Percentiles rank a stretch among this genome's conserved stretches.
Conservation (phyloP, 1,140 invertebrate species). For the Drosophila mojavensis region DNA sequence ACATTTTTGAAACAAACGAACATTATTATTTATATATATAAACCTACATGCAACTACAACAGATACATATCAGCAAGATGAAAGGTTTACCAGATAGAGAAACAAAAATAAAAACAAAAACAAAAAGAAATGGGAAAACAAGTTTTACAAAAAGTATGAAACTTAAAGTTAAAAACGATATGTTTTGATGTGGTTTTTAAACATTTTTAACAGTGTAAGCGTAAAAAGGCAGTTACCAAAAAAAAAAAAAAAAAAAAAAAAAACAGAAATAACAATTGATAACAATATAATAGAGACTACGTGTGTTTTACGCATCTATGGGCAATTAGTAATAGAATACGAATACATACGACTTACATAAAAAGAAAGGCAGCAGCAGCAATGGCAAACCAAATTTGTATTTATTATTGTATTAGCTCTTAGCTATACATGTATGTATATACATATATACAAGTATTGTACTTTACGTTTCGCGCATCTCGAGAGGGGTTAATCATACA, state of each 20-base stretch:
- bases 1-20: conserved; percentile 57
- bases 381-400: conserved; percentile 60
- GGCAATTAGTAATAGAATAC: conserved; percentile 53
- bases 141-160: conserved; percentile 39
- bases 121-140: conserved; percentile 42
- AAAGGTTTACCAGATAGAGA: conserved; percentile 45
- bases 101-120: neutral
- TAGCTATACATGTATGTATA: conserved; percentile 20
- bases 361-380: conserved; percentile 49
- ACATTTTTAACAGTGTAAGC: conserved; percentile 71
- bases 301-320: conserved; percentile 28
- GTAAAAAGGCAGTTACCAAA: conserved; percentile 76
- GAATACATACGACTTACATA: conserved; percentile 38
- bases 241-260: conserved; percentile 53
- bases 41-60: conserved; percentile 66
- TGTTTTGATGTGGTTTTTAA: conserved; percentile 80
- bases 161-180: conserved; percentile 60
- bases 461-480: conserved; percentile 34
- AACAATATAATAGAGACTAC: conserved; percentile 1
- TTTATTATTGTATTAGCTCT: conserved; percentile 57
- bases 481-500: conserved; percentile 21
- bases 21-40: conserved; percentile 8
- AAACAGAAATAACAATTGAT: conserved; percentile 8
- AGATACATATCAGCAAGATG: conserved; percentile 81
- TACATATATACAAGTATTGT: conserved; percentile 15